These are phyloP conservation scores for Drosophila micromelanica DNA, from an alignment of 1,140 invertebrate species.

Conservation along the genomic window DNA sequence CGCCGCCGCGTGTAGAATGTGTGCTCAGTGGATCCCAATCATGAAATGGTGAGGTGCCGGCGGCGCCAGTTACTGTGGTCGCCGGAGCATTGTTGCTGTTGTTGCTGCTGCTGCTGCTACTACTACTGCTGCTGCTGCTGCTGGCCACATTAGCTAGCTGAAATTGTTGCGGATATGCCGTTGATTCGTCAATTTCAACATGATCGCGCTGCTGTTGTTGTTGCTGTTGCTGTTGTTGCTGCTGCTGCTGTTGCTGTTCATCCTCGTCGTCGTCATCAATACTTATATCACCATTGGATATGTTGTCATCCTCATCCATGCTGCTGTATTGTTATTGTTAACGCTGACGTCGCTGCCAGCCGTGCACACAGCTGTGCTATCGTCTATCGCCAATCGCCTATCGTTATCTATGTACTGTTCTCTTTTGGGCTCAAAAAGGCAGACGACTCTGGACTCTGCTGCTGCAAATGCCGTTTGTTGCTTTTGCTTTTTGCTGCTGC, in stretches of 20 bases:
- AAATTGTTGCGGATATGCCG: conserved; percentile 53
- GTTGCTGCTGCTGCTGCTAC: conserved; percentile 11
- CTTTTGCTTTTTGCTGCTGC: conserved; percentile 35
- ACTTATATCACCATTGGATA: conserved; percentile 78
- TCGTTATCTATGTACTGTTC: conserved; percentile 24
- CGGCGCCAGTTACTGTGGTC: not conserved
- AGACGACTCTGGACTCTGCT: conserved; percentile 7
- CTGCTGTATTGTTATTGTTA: conserved; percentile 44
- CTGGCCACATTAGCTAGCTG: conserved; percentile 41
- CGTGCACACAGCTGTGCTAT: conserved; percentile 4
- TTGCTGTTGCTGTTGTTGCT: no score
- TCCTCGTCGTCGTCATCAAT: conserved; percentile 65
- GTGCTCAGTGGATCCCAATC: conserved; percentile 58
- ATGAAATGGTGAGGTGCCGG: conserved; percentile 61
- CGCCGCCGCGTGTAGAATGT: conserved; percentile 8
- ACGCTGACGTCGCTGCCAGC: conserved; percentile 66
- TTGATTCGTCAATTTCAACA: conserved; percentile 28
- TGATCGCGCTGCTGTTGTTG: conserved; percentile 5
- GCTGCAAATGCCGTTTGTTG: conserved; percentile 49
- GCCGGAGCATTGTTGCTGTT: not conserved
- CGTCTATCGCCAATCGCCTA: conserved; percentile 18
- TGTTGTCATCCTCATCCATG: conserved; percentile 81
- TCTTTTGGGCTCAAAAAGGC: conserved; percentile 15
- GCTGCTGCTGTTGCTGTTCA: no score
- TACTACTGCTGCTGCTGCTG: not conserved